Base-by-base conservation (phyloP, 2,888 invertebrate species). In the Dryobotodes eremita region DNA sequence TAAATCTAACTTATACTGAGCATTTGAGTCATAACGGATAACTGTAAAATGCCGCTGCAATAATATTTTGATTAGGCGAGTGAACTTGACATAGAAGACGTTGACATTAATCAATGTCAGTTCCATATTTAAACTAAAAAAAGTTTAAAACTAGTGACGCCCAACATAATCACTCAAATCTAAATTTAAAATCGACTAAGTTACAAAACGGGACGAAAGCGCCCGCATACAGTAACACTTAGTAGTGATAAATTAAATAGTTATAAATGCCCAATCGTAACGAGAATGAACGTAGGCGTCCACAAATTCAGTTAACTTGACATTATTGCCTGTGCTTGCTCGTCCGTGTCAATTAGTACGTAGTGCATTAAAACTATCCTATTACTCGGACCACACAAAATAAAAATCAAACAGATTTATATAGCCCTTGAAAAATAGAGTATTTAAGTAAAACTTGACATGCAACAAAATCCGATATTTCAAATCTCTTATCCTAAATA, bases 341-440 rank as follows among this genome's bases (percentile, higher is more conserved):
- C 87, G 88, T 86, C 83, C 90, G 80, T 85, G 94, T 94, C 94
- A 95, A 95, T 95, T 94, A 95, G 94, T 91, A 92, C 90, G 82
- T 91, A 89, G 88, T 92, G 89, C 85, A 88, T 91, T 91, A 91
- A 87, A 90, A 88, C 85, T 81, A 80, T 80, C 83, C 71, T 83
- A 86, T 86, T 77, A 83, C 66, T 55, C 78, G 78, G 91, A 90
- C 90, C 88, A 91, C 90, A 91, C 88, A 87, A 81, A 86, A 65
- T 81, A 84, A 78, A 88, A 85, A 86, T 80, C 86, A 86, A 90
- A 85, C 83, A 87, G 88, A 88, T 78, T 79, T 84, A 79, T 66
- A 62, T 11, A 72, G 42, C 73, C 65, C 61, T 77, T 75, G 55
- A 72, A 83, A 71, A 53, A 59, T 36, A 10, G 5, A 74, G 36